Conservation (phyloP, 2,797 vertebrate genomes). For the Chlorospingus semifuscus region DNA sequence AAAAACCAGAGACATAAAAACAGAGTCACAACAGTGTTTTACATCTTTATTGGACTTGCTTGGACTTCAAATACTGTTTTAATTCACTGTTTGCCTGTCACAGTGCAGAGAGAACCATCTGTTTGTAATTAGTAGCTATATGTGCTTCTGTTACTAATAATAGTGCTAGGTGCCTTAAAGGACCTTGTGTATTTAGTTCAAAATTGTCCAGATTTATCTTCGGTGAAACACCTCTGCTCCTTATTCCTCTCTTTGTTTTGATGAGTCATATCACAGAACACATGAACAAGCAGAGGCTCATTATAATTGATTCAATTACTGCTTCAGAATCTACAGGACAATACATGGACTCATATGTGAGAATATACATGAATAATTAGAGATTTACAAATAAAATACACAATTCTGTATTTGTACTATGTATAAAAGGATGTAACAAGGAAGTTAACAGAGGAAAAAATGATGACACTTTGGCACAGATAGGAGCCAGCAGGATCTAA, state of each 20-base stretch:
- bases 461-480: neutral
- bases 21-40: neutral
- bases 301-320: neutral
- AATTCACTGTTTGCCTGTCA: neutral
- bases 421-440: neutral
- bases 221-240: neutral
- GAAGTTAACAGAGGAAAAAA: neutral
- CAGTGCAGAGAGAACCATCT: neutral
- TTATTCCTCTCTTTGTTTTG: neutral
- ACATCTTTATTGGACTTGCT: neutral
- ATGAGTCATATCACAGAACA: neutral
- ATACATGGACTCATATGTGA: accelerated
- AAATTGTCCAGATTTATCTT: neutral
- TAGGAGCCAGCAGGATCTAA: neutral
- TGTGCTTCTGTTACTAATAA: neutral
- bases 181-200: neutral
- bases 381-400: neutral
- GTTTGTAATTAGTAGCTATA: neutral
- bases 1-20: neutral
- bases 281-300: neutral
- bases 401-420: neutral
- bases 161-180: neutral
- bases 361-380: neutral
- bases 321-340: neutral
- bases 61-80: neutral